A percentile compares a stretch with the other conserved stretches of the same genome.
phyloP scores from a whole-genome alignment of 2,888 invertebrate genomes.

The Eupithecia pulchellata region DNA sequence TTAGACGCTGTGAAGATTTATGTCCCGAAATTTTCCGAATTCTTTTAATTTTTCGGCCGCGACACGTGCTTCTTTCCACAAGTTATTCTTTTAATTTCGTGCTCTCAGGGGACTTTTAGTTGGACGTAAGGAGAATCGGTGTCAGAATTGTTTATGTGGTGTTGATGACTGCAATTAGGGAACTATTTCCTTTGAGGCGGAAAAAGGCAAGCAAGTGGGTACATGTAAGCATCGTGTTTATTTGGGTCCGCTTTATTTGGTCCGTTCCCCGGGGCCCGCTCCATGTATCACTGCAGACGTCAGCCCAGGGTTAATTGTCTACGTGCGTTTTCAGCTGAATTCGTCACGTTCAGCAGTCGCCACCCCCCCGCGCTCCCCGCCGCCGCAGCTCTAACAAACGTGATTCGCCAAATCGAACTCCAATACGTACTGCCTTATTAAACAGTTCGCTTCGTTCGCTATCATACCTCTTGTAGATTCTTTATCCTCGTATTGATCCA shows the following conservation, averaged over 20 bases:
- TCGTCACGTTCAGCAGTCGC: slow-evolving; percentile 69
- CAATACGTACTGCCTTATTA: slow-evolving; percentile 44
- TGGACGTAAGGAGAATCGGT: slow-evolving; percentile 21
- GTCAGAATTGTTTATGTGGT: slow-evolving; percentile 29
- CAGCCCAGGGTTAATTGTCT: slow-evolving; percentile 77
- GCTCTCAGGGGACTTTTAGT: slow-evolving; percentile 45
- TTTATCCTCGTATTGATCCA: slow-evolving; percentile 41
- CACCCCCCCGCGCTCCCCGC: slow-evolving; percentile 47
- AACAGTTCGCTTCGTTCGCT: slow-evolving; percentile 46
- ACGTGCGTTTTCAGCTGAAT: slow-evolving; percentile 77
- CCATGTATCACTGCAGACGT: slow-evolving; percentile 76
- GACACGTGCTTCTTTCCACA: slow-evolving; percentile 64
- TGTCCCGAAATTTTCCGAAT: slow-evolving; percentile 75
- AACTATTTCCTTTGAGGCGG: slow-evolving; percentile 53
- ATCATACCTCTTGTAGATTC: slow-evolving; percentile 52
- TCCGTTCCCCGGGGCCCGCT: slow-evolving; percentile 60
- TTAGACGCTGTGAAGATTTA: slow-evolving; percentile 81
- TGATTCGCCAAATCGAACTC: slow-evolving; percentile 52
- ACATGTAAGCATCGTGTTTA: slow-evolving; percentile 62
- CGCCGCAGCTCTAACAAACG: slow-evolving; percentile 55
- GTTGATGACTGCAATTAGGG: slow-evolving; percentile 37
- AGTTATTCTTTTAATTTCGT: slow-evolving; percentile 53
- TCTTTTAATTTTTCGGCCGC: slow-evolving; percentile 75
- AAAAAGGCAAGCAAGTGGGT: slow-evolving; percentile 57
- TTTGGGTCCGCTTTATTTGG: slow-evolving; percentile 65